These are phyloP conservation scores for Malurus elegans DNA, from an alignment of 2,113 vertebrate species.

Conservation along the genomic window DNA sequence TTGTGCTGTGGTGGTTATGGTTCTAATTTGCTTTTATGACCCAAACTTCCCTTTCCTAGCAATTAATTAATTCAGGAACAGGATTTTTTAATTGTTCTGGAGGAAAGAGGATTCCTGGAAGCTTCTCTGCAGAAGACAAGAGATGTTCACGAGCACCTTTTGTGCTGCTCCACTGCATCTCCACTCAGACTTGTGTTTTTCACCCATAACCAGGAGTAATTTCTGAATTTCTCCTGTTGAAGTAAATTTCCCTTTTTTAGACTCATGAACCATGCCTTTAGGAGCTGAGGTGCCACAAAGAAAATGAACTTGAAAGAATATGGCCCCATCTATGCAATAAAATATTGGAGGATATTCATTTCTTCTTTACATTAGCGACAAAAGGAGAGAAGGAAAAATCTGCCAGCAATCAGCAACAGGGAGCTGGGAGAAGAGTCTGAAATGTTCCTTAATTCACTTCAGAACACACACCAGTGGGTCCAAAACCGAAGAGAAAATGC, in stretches of 20 bases:
- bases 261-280: background rate
- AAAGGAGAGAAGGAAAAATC: background rate
- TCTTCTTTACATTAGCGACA: background rate
- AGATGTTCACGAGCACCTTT: background rate
- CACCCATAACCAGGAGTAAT: background rate
- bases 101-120: background rate
- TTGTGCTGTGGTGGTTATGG: background rate
- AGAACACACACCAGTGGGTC: rapidly evolving
- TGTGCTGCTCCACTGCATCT: background rate
- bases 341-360: background rate
- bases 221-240: background rate
- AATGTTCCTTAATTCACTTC: background rate
- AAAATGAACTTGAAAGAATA: background rate
- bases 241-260: background rate
- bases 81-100: background rate
- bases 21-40: background rate
- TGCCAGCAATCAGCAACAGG: background rate
- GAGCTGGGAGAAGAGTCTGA: background rate
- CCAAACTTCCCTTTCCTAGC: background rate
- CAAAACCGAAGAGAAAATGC: background rate
- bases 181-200: background rate
- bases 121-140: background rate
- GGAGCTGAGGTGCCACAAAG: background rate
- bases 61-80: background rate
- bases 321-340: background rate